phyloP scores from a whole-genome alignment of 2,797 vertebrate species.

The Pantherophis vulpinus region DNA sequence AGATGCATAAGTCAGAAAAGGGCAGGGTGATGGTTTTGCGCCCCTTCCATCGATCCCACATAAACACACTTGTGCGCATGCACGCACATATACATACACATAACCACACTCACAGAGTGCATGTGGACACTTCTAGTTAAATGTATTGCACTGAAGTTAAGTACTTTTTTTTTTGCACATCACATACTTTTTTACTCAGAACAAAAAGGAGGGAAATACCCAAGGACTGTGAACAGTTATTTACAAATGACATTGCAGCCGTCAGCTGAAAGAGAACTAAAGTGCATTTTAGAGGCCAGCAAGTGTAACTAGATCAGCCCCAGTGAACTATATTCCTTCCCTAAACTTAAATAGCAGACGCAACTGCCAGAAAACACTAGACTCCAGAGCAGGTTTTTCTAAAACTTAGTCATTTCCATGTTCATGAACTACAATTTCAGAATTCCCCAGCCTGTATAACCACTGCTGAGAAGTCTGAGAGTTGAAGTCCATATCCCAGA shows the following conservation, averaged over 20 bases:
- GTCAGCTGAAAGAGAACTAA: constrained; percentile 79
- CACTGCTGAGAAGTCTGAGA: background rate
- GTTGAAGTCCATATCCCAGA: background rate
- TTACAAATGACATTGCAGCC: constrained; percentile 79
- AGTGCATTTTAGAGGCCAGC: constrained; percentile 78
- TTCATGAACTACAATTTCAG: background rate
- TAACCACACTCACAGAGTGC: constrained; percentile 33
- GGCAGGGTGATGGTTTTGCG: constrained; percentile 21
- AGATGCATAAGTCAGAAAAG: constrained; percentile 60
- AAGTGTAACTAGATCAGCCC: constrained; percentile 62
- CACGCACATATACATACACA: constrained; percentile 37
- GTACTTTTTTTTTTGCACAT: constrained; percentile 75
- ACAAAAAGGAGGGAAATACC: constrained; percentile 66
- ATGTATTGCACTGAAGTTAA: constrained; percentile 77
- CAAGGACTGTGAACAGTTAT: constrained; percentile 71
- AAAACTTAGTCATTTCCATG: background rate
- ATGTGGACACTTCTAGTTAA: constrained; percentile 62
- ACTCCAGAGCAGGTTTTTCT: background rate
- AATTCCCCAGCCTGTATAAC: background rate
- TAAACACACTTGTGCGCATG: constrained; percentile 1
- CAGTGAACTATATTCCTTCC: constrained; percentile 41
- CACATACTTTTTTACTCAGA: constrained; percentile 74
- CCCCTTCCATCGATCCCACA: constrained; percentile 12
- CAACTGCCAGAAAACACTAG: constrained; percentile 48
- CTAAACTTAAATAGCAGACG: constrained; percentile 51